Percentiles rank a stretch among this genome's conserved stretches.
phyloP scores from a whole-genome alignment of 2,797 vertebrate genomes.

The Acrossocheilus fasciatus region DNA sequence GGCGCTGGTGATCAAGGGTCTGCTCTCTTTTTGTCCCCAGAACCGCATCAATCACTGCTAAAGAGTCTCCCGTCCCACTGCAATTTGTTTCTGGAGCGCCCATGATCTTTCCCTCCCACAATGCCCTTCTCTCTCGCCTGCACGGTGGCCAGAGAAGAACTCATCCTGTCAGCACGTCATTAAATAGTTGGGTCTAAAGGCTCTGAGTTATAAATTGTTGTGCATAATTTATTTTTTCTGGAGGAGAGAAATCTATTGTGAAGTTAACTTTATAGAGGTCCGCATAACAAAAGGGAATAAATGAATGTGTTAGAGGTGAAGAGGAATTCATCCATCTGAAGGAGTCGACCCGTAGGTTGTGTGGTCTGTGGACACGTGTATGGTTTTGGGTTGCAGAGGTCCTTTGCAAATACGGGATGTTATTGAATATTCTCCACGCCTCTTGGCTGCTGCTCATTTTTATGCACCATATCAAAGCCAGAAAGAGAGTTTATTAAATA shows the following conservation, averaged over 20 bases:
- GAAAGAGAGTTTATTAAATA: constrained; percentile 28
- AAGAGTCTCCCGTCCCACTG: constrained; percentile 63
- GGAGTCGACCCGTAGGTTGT: constrained; percentile 2
- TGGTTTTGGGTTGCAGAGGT: constrained; percentile 27
- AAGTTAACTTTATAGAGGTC: constrained; percentile 62
- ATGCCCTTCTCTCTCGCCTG: constrained; percentile 48
- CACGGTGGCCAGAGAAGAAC: constrained; percentile 45
- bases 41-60: constrained; percentile 71
- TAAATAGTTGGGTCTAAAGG: constrained; percentile 57
- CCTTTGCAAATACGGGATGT: constrained; percentile 30
- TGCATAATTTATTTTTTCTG: constrained; percentile 69
- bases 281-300: constrained; percentile 57
- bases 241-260: constrained; percentile 64
- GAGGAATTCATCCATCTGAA: constrained; percentile 45
- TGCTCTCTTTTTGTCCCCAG: constrained; percentile 64
- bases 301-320: constrained; percentile 44
- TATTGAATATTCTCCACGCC: constrained; percentile 37
- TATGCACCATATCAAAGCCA: not conserved
- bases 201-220: constrained; percentile 67
- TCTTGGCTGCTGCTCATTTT: constrained; percentile 19
- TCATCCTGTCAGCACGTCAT: constrained; percentile 66
- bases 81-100: constrained; percentile 65
- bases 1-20: constrained; percentile 53
- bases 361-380: constrained; percentile 25
- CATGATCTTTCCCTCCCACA: constrained; percentile 47